Evolutionary conservation across 2,113 vertebrate genomes (phyloP).

Genomic region (Python bivittatus): DNA sequence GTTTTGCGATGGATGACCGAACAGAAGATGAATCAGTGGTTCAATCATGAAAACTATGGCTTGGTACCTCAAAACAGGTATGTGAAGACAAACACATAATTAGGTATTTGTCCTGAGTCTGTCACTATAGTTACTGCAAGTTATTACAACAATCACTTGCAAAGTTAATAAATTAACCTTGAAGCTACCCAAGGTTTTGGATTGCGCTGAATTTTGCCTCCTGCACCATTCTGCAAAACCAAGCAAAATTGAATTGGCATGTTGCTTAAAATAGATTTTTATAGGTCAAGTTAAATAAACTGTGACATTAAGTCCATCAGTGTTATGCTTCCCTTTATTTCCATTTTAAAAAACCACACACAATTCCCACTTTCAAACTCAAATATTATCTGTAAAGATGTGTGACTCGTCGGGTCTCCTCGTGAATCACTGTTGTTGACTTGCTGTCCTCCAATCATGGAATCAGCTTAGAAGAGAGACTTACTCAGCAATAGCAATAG

Average conservation of each 20-base stretch:
- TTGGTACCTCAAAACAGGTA: slow-evolving; percentile 81
- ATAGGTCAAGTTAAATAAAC: not conserved
- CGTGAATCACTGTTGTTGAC: not conserved
- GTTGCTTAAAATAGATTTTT: not conserved
- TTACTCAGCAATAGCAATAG: not conserved
- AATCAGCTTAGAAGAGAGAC: not conserved
- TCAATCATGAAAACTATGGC: slow-evolving; percentile 80
- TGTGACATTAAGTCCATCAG: not conserved
- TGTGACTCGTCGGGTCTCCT: not conserved
- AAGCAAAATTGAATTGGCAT: not conserved
- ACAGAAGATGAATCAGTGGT: slow-evolving; percentile 71
- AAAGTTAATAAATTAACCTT: not conserved
- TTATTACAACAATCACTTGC: not conserved
- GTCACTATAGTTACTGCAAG: not conserved
- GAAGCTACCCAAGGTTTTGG: not conserved
- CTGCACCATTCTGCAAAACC: not conserved
- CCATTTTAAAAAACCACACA: not conserved
- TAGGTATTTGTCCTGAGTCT: not conserved
- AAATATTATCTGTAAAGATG: not conserved
- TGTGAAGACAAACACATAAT: not conserved
- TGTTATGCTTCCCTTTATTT: not conserved
- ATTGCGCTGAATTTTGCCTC: not conserved
- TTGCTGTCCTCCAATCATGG: not conserved
- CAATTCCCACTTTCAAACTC: not conserved
- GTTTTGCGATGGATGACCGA: slow-evolving; percentile 72